Conservation (phyloP, 2,113 vertebrate genomes). For the Excalfactoria chinensis region DNA sequence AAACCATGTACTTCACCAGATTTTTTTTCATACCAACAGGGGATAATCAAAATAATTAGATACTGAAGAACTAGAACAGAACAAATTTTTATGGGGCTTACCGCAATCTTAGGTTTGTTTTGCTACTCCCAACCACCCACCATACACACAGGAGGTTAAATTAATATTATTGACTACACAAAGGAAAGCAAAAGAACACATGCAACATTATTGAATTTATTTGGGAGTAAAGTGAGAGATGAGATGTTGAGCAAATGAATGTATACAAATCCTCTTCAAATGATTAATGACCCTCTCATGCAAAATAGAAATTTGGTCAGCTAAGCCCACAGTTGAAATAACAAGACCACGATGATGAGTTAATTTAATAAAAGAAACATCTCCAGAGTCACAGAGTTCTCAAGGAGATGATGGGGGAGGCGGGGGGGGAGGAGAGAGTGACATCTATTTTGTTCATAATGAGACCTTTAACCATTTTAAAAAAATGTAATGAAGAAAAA, state of each 20-base stretch:
- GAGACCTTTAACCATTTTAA: neutral
- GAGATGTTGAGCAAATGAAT: slow-evolving; percentile 35
- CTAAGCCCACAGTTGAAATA: slow-evolving; percentile 42
- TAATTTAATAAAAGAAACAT: slow-evolving; percentile 40
- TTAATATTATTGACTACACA: slow-evolving; percentile 38
- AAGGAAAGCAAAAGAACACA: slow-evolving; percentile 38
- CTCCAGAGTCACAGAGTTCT: neutral
- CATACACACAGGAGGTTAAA: slow-evolving; percentile 20
- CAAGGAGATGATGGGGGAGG: neutral
- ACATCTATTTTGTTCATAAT: neutral
- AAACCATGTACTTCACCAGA: slow-evolving; percentile 4
- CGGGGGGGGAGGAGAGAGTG: neutral
- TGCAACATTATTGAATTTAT: slow-evolving; percentile 45
- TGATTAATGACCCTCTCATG: slow-evolving; percentile 43
- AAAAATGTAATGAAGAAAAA: neutral
- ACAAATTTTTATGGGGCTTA: slow-evolving; percentile 15
- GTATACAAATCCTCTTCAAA: slow-evolving; percentile 31
- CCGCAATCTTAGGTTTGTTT: slow-evolving; percentile 12
- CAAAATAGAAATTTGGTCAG: slow-evolving; percentile 42
- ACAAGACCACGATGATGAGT: slow-evolving; percentile 18
- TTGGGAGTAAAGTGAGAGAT: slow-evolving; percentile 42
- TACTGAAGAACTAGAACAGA: neutral
- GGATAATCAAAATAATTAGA: slow-evolving; percentile 63
- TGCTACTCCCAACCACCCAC: slow-evolving; percentile 22
- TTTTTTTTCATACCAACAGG: neutral